Evolutionary conservation across 2,113 vertebrate species (phyloP).

Genomic region (Thryonomys swinderianus): DNA sequence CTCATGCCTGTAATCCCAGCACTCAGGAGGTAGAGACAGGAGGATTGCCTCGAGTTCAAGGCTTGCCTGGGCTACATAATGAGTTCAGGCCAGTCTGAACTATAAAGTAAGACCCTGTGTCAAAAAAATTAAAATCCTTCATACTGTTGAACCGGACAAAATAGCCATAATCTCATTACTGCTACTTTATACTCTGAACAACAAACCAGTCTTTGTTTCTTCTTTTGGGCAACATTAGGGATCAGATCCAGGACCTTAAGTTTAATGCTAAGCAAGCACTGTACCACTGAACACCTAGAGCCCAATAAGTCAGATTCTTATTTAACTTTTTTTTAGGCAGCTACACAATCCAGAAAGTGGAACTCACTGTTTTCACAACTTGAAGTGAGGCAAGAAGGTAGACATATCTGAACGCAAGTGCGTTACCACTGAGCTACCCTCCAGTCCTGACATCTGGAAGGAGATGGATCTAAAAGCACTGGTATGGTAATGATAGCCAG

Average conservation of each 20-base stretch:
- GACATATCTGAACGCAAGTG: background rate
- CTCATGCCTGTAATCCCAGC: too few species aligned
- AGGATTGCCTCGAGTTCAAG: too few species aligned
- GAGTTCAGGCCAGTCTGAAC: too few species aligned
- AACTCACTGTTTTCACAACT: conserved; percentile 20
- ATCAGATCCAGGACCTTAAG: background rate
- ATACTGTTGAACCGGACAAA: background rate
- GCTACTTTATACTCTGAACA: conserved; percentile 30
- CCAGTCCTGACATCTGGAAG: too few species aligned
- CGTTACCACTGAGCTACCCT: too few species aligned
- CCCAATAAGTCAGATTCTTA: background rate
- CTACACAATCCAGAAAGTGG: conserved; percentile 1
- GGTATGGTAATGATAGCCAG: background rate
- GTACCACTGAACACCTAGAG: background rate
- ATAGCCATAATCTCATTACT: background rate
- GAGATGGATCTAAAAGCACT: background rate
- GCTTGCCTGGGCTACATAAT: too few species aligned
- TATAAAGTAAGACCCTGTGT: too few species aligned
- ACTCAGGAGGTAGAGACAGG: too few species aligned
- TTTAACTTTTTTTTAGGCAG: background rate
- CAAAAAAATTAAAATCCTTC: background rate
- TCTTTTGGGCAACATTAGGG: background rate
- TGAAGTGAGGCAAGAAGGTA: background rate
- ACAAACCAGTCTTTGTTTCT: background rate
- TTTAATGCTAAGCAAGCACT: background rate